Conservation (phyloP, 2,113 vertebrate genomes). For the Sorex araneus region DNA sequence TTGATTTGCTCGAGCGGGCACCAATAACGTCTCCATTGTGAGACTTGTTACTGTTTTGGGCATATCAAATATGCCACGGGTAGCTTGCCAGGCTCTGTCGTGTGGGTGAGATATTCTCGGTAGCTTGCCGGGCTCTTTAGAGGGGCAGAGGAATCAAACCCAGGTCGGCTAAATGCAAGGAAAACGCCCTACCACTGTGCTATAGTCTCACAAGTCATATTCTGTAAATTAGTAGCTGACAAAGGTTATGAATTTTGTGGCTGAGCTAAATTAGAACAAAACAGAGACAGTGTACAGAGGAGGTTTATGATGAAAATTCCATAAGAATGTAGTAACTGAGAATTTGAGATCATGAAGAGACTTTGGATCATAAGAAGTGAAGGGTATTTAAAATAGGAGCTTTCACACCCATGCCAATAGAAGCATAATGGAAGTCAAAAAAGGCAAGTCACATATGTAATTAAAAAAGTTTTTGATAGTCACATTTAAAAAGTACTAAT, state of each 20-base stretch:
- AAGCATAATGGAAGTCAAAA: neutral
- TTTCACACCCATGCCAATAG: neutral
- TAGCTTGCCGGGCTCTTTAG: no score
- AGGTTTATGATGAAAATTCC: neutral
- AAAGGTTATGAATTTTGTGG: neutral
- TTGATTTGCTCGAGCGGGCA: no score
- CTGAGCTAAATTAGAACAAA: neutral
- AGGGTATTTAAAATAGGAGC: neutral
- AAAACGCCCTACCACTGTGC: no score
- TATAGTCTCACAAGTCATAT: neutral
- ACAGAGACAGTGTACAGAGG: neutral
- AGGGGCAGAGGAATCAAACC: no score
- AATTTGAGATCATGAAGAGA: neutral
- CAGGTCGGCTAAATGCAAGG: no score
- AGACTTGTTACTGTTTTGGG: no score
- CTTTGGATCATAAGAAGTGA: neutral
- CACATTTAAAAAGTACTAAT: no score
- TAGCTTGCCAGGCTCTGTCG: no score
- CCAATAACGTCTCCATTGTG: no score
- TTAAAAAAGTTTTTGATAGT: neutral
- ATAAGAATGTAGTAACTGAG: slow-evolving; percentile 5
- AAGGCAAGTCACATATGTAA: neutral
- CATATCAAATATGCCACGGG: no score
- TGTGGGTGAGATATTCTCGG: no score
- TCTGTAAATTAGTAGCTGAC: slow-evolving; percentile 15